Percentiles rank a stretch among this genome's conserved stretches.
phyloP scores from a whole-genome alignment of 2,888 invertebrate species.

The Timema cristinae region DNA sequence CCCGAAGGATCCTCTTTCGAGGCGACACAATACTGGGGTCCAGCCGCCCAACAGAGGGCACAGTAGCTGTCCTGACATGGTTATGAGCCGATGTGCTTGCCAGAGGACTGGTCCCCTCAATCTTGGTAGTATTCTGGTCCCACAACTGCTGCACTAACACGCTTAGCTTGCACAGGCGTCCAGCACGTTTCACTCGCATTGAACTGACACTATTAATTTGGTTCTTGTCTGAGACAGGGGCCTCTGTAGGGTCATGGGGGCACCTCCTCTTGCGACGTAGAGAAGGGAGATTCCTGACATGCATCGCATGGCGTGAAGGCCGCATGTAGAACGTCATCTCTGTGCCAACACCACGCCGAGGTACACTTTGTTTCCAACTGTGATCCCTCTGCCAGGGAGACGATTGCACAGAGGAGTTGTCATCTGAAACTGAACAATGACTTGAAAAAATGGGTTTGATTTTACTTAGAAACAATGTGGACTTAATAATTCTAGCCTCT shows the following conservation, averaged over 20 bases:
- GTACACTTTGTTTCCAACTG: slow-evolving; percentile 80
- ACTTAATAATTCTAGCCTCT: too few species aligned
- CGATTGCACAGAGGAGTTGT: slow-evolving; percentile 85
- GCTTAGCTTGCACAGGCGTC: slow-evolving; percentile 24
- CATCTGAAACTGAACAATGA: slow-evolving; percentile 67
- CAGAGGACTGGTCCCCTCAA: slow-evolving; percentile 20
- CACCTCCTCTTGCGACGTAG: slow-evolving; percentile 59
- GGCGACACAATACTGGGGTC: slow-evolving; percentile 68
- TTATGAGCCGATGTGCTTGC: slow-evolving; percentile 29
- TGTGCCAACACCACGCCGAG: slow-evolving; percentile 67
- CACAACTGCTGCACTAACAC: slow-evolving; percentile 36
- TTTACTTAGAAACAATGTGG: too few species aligned
- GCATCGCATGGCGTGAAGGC: slow-evolving; percentile 27
- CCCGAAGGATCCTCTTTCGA: slow-evolving; percentile 74
- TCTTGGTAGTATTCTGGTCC: slow-evolving; percentile 31
- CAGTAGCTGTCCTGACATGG: slow-evolving; percentile 26
- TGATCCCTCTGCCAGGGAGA: slow-evolving; percentile 89
- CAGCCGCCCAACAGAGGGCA: slow-evolving; percentile 31
- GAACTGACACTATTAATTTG: slow-evolving; percentile 21
- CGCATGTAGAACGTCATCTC: slow-evolving; percentile 52
- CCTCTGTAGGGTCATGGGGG: slow-evolving; percentile 47
- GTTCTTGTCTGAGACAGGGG: slow-evolving; percentile 22
- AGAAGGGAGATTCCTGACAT: slow-evolving; percentile 38
- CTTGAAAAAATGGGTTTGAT: too few species aligned
- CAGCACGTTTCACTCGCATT: slow-evolving; percentile 22